phyloP scores from a whole-genome alignment of 1,140 invertebrate genomes.

The Pteromalus puparum region DNA sequence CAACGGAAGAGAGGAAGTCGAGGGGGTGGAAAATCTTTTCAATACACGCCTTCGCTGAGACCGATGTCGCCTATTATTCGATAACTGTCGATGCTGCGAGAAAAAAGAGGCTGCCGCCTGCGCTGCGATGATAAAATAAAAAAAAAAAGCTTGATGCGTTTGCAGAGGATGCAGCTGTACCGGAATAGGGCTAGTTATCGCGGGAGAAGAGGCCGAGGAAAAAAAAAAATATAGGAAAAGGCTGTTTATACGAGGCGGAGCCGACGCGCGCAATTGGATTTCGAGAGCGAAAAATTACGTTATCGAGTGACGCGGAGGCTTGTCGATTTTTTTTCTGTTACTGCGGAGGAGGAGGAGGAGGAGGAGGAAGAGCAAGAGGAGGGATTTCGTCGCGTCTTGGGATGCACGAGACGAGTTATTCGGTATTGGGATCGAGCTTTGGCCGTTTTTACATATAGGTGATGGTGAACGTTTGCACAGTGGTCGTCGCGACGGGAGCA shows the following conservation, averaged over 20 bases:
- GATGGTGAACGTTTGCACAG: too few relatives aligned
- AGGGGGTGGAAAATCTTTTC: constrained; percentile 34
- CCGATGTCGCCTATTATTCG: constrained; percentile 31
- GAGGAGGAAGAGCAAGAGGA: too few relatives aligned
- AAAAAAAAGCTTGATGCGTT: constrained; percentile 20
- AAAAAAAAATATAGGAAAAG: background rate
- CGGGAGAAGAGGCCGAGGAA: background rate
- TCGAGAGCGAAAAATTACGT: background rate
- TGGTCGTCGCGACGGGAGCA: too few relatives aligned
- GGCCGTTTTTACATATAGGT: too few relatives aligned
- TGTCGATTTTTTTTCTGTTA: too few relatives aligned
- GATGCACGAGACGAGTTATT: background rate
- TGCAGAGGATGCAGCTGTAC: background rate
- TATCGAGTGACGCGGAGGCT: background rate
- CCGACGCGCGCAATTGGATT: background rate
- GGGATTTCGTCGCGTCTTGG: background rate
- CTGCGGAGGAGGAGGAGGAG: background rate
- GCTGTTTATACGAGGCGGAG: background rate
- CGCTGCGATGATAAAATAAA: constrained; percentile 15
- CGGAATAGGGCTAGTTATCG: too few relatives aligned
- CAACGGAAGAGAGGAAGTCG: background rate
- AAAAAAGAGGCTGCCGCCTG: background rate
- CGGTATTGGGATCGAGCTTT: too few relatives aligned
- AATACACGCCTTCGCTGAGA: background rate
- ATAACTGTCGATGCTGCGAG: background rate